Conservation (phyloP, 1,140 invertebrate genomes). For the Orius insidiosus region DNA sequence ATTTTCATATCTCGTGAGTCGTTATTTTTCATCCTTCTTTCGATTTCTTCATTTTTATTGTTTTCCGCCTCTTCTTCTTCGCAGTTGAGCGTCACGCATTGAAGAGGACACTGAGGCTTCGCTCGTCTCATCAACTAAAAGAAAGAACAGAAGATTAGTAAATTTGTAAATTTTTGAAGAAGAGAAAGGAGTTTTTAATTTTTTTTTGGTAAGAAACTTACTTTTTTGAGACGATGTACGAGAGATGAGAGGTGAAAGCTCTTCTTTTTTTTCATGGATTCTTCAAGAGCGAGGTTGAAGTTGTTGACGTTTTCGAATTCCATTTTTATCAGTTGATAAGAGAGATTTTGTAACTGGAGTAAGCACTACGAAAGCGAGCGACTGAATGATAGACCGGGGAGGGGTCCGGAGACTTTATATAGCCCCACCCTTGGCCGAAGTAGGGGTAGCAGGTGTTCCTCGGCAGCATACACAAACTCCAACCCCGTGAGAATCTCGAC, state of each 20-base stretch:
- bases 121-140: conserved; percentile 12
- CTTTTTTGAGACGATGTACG: conserved; percentile 9
- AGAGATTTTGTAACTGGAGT: background rate
- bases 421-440: background rate
- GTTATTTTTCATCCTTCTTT: background rate
- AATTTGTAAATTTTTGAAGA: background rate
- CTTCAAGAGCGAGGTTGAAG: conserved; percentile 15
- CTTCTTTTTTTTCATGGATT: conserved; percentile 6
- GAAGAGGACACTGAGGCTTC: conserved; percentile 4
- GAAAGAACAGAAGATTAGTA: conserved; percentile 11
- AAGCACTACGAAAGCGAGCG: background rate
- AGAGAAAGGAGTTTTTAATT: background rate
- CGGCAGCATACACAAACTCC: background rate
- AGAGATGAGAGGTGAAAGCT: conserved; percentile 3
- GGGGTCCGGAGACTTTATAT: conserved; percentile 3
- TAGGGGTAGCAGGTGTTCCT: conserved; percentile 8
- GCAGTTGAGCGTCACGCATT: background rate
- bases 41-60: conserved; percentile 9
- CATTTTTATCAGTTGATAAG: conserved; percentile 7
- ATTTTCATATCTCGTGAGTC: no score
- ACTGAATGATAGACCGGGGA: conserved; percentile 1
- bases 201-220: conserved; percentile 6
- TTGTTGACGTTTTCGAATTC: conserved; percentile 16
- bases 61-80: conserved; percentile 10
- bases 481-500: conserved; percentile 8